Evolutionary conservation across 2,113 vertebrate genomes (phyloP), one percentile per base, ranked within the genome.

Genomic region (Colinus virginianus): DNA sequence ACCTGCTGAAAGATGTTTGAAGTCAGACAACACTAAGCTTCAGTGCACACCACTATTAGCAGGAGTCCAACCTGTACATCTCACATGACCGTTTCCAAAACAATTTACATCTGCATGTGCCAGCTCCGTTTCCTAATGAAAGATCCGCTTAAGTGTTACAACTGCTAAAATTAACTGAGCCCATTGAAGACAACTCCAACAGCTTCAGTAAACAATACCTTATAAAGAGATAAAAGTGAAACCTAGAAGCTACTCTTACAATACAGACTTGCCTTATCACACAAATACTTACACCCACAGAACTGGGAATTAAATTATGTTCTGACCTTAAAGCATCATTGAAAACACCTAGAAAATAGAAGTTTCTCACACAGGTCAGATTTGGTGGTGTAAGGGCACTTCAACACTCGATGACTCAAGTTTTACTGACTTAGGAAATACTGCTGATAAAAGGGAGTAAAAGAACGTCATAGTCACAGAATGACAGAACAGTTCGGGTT

Each of bases 381-480:
- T 23, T 34, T 32, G 11, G 63, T 42, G 18, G 6, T 8, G 1
- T 49, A 89, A 67, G 7, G 13, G 28, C 53, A 23, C 25, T n/a
- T 42, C 70, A 71, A 71, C 9, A 13, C 30, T 20, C 12, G 36
- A 72, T 79, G 46, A 83, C 34, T 82, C 45, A 30, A 63, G 36
- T 85, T 93, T 77, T 87, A 94, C 23, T 46, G 49, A 69, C 25
- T 77, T 22, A 7, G 38, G 32, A 83, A 22, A 89, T 26, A 63
- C 2, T 30, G 21, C 0, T 40, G 70, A 62, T 49, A 90, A 42
- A 0, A 20, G 10, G 12, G 7, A 14, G 58, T 22, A 67, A 34
- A 34, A 20, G 6, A 67, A 79, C 8, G 7, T 6, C 56, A 36
- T 0, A 76, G 15, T 7, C 30, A 53, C 51, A 53, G 51, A 16